Evolutionary conservation across 2,888 invertebrate genomes (phyloP), one percentile per base, ranked within the genome.

Genomic region (Drosophila quinaria): DNA sequence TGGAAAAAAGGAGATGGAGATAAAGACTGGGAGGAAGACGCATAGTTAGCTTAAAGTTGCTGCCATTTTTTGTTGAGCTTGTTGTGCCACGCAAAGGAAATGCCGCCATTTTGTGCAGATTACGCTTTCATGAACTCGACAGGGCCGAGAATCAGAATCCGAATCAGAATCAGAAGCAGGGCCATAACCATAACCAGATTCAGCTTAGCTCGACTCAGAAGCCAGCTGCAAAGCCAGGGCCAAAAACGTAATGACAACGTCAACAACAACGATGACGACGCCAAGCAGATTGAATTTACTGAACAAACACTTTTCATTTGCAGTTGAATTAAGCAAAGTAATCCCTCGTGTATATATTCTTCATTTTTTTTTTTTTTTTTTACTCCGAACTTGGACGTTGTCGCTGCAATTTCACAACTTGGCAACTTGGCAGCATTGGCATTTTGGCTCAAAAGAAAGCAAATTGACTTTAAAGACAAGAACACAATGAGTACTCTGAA

Each of bases 281-380:
- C 35, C 58, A 47, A 56, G 62, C 74, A 85, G 88, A 83, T 88
- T 83, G 83, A 86, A 88, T 83, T 86, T 88, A 83, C 88, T 78
- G 72, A 88, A 84, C 89, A 86, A 88, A 86, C 89, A 88, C 87
- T 86, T 86, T 88, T 86, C 86, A 86, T 86, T 86, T 86, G 86
- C 86, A 88, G 84, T 86, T 86, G 89, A 86, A 88, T 86, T 86
- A 86, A 81, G 89, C 87, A 86, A 86, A 86, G 86, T 86, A 86
- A 88, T 86, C 86, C 86, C 86, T 68, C 54, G 86, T 78, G 89
- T 84, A 86, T 70, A 77, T 37, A 8, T 9, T 6, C 22, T 22
- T 3, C 33, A 22, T 50, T 35, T 50, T 19, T 50, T 50, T 22
- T 3, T 22, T 4, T 50, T 35, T 50, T 19, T 50, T 50, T 17